Base-by-base conservation (phyloP, 1,140 invertebrate species). In the Psilanteris sp. region DNA sequence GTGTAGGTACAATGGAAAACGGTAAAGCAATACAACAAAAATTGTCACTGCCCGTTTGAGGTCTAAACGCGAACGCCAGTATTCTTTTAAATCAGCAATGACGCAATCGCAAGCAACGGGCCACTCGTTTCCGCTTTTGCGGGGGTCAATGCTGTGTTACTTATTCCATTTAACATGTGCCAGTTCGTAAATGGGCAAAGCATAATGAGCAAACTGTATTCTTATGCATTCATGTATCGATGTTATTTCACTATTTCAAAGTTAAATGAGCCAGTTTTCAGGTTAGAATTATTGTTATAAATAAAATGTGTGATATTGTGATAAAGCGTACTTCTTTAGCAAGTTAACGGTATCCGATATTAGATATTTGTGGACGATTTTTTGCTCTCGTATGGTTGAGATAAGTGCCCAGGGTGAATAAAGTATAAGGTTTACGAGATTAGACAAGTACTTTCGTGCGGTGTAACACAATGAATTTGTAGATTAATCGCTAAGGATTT, bases 1-100 rank as follows among this genome's bases (percentile, higher is more conserved):
- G 4, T 20, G 39, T 8, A 16, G 11, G 54, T 32, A 77, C 74
- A 77, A 77, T 77, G 59, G 73, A 8, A 29, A 77, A 77, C 73
- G 73, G 73, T 77, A 77, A 66, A 77, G 26, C 24, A 22, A 41
- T 6, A 1, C 29, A 5, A 13, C 14, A 39, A 70, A 76, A 70
- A 62, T 61, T 29, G 39, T 22, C 37, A 20, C 44, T 37, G 41
- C 24, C 41, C 57, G 57, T 62, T 61, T 50, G 24, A 11, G 9
- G 24, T 32, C 15, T 29, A 16, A 43, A 48, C 50, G 20, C 32
- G 11, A 43, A 48, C 50, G 20, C 32, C 15, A 31, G 41, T 20
- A 34, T 39, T 24, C 44, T 54, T 71, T 54, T 27, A 39, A 4
- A n/a, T n/a, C 24, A n/a, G 32, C 1, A 5, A 10, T 57, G 67